Base-by-base conservation (phyloP, 2,113 vertebrate genomes). In the Promerops cafer region DNA sequence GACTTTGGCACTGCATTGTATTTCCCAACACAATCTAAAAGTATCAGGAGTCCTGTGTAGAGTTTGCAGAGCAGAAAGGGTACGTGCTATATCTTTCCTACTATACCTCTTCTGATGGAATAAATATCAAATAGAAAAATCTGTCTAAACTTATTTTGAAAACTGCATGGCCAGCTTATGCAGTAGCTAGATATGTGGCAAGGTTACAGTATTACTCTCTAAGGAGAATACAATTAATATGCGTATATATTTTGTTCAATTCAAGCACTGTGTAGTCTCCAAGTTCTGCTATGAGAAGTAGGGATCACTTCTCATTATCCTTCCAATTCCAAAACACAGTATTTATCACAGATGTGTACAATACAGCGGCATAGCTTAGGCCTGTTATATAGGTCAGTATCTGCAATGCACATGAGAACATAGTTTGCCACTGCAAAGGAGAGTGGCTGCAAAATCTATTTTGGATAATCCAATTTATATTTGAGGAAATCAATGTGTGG, bases 401-500 rank as follows among this genome's bases (percentile, higher is more conserved):
- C 96, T 94, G 92, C 94, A 96, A 94, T 94, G 91, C 91, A 96
- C 87, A 95, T 6, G 2, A 82, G 83, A 93, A 95, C 60, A 83
- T 86, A 91, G 81, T 81, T 96, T 86, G 93, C 94, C 93, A 94
- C 96, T 93, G 87, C 89, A 85, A 83, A 92, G 57, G 50, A 85
- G 63, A 93, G 91, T 95, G 94, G 94, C 89, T 94, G 91, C 85
- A 97, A 94, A 96, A 82, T 96, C 93, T 97, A 97, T 97, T 97
- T 97, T 97, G 87, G 83, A 97, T 97, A 96, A 96, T 84, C 87
- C 87, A 52, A 31, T 97, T 97, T 97, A 75, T 97, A 97, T 96
- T 94, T 94, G 93, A 96, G 72, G 87, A 96, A 94, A 95, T 96
- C 54, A 82, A 78, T 40, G 89, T 71, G 91, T 92, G 89, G 76